A percentile compares a stretch with the other conserved stretches of the same genome.
Conservation (phyloP, 1,140 invertebrate genomes). For the Arion vulgaris region DNA sequence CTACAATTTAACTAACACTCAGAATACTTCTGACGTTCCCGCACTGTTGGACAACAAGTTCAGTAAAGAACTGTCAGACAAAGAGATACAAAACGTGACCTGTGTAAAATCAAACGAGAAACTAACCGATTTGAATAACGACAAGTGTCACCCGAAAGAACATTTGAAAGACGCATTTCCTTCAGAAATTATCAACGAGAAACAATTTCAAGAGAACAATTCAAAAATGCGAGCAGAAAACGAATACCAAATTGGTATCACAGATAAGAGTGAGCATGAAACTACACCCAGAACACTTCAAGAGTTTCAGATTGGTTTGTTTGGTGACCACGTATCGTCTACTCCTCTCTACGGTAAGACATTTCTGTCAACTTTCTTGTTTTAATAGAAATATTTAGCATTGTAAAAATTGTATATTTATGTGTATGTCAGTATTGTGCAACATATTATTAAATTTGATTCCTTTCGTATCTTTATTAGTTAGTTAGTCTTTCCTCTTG, state of each 20-base stretch:
- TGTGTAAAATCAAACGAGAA: background rate
- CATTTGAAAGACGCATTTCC: background rate
- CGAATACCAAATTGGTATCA: background rate
- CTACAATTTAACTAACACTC: background rate
- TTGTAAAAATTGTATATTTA: no score
- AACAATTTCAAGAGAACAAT: background rate
- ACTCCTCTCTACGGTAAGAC: background rate
- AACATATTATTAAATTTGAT: no score
- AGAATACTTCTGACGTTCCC: no score
- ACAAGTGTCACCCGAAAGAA: background rate
- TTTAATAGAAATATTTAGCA: no score
- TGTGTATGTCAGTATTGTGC: no score
- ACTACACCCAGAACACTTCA: background rate
- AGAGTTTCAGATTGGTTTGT: background rate
- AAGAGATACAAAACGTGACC: background rate
- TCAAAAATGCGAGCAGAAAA: background rate
- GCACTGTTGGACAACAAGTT: background rate
- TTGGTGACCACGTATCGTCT: background rate
- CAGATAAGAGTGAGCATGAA: background rate
- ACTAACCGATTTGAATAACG: background rate
- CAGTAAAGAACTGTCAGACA: background rate
- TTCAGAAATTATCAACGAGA: background rate
- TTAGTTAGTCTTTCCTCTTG: no score
- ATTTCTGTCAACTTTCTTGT: no score
- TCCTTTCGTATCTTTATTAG: no score